These are phyloP conservation scores for Scrobipalpa atriplicella DNA, from an alignment of 2,888 invertebrate species.

Conservation along the genomic window DNA sequence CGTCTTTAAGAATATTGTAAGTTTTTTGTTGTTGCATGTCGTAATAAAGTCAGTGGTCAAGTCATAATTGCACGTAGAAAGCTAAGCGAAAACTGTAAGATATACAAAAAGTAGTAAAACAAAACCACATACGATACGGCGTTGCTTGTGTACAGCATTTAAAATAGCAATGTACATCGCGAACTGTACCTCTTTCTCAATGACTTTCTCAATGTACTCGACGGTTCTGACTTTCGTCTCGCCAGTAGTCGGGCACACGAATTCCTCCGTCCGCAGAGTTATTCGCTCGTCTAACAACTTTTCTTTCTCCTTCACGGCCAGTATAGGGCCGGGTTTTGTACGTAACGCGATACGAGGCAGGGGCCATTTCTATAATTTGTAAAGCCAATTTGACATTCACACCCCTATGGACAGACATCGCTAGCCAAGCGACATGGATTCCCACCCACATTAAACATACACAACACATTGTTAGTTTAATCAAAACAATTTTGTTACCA, in stretches of 20 bases:
- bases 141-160: conserved; percentile 77
- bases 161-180: conserved; percentile 71
- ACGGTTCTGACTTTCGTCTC: conserved; percentile 94
- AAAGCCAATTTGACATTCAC: conserved; percentile 80
- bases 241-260: conserved; percentile 92
- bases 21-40: neutral
- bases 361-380: conserved; percentile 83
- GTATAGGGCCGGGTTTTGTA: conserved; percentile 91
- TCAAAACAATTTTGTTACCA: conserved; percentile 41
- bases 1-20: neutral
- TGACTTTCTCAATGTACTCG: conserved; percentile 97
- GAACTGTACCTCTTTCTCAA: conserved; percentile 95
- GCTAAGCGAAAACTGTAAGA: conserved; percentile 72
- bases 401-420: conserved; percentile 62
- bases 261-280: conserved; percentile 94
- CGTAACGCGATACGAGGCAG: conserved; percentile 94
- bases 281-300: conserved; percentile 95
- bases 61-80: conserved; percentile 62
- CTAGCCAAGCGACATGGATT: conserved; percentile 68
- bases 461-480: conserved; percentile 51
- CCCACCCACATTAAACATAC: conserved; percentile 49
- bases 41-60: conserved; percentile 32
- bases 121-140: conserved; percentile 74
- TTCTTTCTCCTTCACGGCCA: conserved; percentile 94
- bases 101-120: conserved; percentile 53